Base-by-base conservation (phyloP, 2,888 invertebrate species). In the Tetragonisca angustula region DNA sequence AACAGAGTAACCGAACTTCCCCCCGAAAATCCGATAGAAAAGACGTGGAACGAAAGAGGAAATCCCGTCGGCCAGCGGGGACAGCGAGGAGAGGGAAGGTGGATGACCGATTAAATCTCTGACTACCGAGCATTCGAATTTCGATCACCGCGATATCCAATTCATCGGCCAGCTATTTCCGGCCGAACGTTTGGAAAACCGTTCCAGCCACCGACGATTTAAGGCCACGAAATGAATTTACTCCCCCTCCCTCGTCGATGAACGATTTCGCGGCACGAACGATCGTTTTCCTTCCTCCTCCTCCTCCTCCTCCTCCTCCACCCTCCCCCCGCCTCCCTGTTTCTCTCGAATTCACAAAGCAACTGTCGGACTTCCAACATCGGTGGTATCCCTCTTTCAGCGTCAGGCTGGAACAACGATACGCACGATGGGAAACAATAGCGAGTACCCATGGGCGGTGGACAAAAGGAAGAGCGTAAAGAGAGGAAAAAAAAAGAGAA, bases 201-300 rank as follows among this genome's bases (percentile, higher is more conserved):
- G 64, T 65, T 32, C 11, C n/a, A 56, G 11, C 43, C 27, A n/a
- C 27, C 68, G 27, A 19, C 19, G 19, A 50, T 64, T 54, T 43
- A 54, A 67, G 43, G 15, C 21, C 32, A 50, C 49, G 24, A 61
- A 54, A 72, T 65, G 49, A 56, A 69, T 61, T 61, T 50, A 76
- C 32, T 27, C 21, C 21, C 21, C 21, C 15, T 59, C 36, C 36
- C 32, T 4, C 62, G 13, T 9, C 21, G 62, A 32, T 27, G 19
- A 19, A 4, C 27, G 27, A 75, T 77, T 77, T 36, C 27, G 43
- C 36, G 32, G 24, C n/a, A 52, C 52, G 32, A 32, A 32, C 32
- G 32, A 32, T 32, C 32, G 32, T 32, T 32, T n/a, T n/a, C n/a
- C n/a, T n/a, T n/a, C n/a, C n/a, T n/a, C n/a, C n/a, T n/a, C n/a